Conservation (phyloP, 2,113 vertebrate genomes). For the Tragelaphus strepsiceros region DNA sequence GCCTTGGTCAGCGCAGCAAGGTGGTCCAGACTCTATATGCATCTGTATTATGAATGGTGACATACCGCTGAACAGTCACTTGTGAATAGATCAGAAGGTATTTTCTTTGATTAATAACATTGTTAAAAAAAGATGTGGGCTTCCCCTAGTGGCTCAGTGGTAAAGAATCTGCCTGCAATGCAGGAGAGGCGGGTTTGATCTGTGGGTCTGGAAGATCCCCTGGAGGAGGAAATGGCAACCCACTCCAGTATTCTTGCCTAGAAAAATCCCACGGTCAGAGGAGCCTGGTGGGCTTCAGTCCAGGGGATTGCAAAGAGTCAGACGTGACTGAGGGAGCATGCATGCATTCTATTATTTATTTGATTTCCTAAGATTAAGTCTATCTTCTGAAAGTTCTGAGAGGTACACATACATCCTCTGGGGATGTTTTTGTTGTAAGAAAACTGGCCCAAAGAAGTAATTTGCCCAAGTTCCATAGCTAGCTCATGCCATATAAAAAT, state of each 20-base stretch:
- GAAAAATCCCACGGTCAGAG: not conserved
- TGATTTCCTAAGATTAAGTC: not conserved
- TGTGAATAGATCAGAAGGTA: not conserved
- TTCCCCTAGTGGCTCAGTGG: not conserved
- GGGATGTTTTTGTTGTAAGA: not conserved
- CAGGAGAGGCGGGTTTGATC: not conserved
- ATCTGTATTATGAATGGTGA: not conserved
- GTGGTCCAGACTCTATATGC: not conserved
- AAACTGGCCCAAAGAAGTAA: not conserved
- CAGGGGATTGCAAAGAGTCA: not conserved
- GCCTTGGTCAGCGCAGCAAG: not conserved
- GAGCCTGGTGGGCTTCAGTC: not conserved
- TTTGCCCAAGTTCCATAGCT: not conserved
- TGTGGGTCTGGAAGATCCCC: not conserved
- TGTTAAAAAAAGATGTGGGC: not conserved
- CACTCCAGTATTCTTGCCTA: not conserved
- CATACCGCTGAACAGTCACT: not conserved
- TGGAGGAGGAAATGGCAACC: not conserved
- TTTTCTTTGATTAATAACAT: not conserved
- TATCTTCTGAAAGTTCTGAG: not conserved
- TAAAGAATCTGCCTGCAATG: not conserved
- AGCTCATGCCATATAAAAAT: not conserved
- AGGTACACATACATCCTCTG: not conserved
- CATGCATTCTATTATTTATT: not conserved
- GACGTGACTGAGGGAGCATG: not conserved